phyloP scores from a whole-genome alignment of 2,113 vertebrate genomes.

The Seriola dumerili region DNA sequence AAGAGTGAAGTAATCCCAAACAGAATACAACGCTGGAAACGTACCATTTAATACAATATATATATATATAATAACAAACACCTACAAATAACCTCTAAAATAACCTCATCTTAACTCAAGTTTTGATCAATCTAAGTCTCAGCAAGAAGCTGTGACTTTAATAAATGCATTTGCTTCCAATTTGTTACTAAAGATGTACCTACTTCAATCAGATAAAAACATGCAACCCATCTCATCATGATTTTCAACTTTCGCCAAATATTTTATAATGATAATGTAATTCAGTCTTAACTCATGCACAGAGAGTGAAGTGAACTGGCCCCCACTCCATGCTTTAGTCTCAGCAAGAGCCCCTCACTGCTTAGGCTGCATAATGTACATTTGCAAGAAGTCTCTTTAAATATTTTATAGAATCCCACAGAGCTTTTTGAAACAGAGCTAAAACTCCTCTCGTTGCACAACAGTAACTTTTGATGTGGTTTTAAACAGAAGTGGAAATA shows the following conservation, averaged over 20 bases:
- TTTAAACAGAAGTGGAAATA: conserved; percentile 23
- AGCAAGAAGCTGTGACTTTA: background rate
- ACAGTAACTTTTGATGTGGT: conserved; percentile 49
- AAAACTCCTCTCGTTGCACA: conserved; percentile 36
- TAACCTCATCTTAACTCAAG: background rate
- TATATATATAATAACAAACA: background rate
- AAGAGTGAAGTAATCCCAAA: background rate
- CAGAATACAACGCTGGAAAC: background rate
- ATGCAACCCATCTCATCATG: background rate
- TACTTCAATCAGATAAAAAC: background rate
- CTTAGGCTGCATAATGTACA: conserved; percentile 33
- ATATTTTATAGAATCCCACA: conserved; percentile 64
- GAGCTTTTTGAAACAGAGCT: conserved; percentile 40
- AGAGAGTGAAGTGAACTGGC: conserved; percentile 9
- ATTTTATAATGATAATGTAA: background rate
- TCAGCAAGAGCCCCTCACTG: conserved; percentile 23
- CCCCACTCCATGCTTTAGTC: conserved; percentile 6
- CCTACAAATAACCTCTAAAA: too few species aligned
- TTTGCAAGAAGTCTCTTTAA: conserved; percentile 40
- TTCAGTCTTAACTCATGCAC: conserved; percentile 20
- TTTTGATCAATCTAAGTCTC: background rate
- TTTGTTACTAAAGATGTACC: background rate
- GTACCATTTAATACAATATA: background rate
- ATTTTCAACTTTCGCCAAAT: background rate
- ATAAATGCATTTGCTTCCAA: background rate